Conservation (phyloP, 2,888 invertebrate species). For the Microchrysa polita region DNA sequence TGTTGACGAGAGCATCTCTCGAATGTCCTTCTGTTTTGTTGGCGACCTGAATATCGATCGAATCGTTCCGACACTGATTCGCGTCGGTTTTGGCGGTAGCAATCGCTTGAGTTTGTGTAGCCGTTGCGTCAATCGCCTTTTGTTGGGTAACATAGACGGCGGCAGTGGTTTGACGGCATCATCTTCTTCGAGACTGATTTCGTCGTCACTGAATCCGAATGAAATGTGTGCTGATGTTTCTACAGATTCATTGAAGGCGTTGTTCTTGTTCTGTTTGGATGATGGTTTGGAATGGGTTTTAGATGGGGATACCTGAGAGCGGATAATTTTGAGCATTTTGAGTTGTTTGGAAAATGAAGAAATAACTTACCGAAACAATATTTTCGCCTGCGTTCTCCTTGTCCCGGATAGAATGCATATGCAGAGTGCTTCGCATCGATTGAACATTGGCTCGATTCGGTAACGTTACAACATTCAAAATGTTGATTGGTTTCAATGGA, state of each 20-base stretch:
- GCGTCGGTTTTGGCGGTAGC: conserved; percentile 52
- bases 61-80: conserved; percentile 42
- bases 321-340: not conserved
- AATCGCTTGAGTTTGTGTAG: conserved; percentile 54
- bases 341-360: too few species aligned
- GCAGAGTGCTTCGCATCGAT: not conserved
- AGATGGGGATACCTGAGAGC: too few species aligned
- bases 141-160: conserved; percentile 28
- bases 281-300: not conserved
- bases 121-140: conserved; percentile 54
- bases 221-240: conserved; percentile 48
- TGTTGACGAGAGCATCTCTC: conserved; percentile 59
- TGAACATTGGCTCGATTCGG: conserved; percentile 50
- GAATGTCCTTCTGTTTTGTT: conserved; percentile 56
- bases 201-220: conserved; percentile 59
- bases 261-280: not conserved
- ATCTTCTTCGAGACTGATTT: conserved; percentile 51
- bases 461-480: conserved; percentile 57
- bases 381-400: conserved; percentile 10
- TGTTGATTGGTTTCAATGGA: conserved; percentile 59
- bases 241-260: not conserved
- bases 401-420: not conserved
- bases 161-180: conserved; percentile 33
- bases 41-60: conserved; percentile 52
- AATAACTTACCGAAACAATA: not conserved